Conservation (phyloP, 1,140 invertebrate genomes). For the Hirudo medicinalis region DNA sequence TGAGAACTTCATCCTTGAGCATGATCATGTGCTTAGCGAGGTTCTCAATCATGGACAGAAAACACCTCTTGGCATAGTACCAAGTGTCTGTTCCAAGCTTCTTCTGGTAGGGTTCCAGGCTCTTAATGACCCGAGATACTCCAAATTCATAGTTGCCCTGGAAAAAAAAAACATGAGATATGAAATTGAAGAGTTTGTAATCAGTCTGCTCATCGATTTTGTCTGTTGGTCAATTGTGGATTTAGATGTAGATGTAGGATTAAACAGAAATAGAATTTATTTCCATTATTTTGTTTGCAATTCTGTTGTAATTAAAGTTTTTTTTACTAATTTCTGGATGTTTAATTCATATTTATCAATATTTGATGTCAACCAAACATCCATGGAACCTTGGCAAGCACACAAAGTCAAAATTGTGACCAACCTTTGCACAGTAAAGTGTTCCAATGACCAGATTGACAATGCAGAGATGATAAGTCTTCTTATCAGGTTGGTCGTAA, state of each 20-base stretch:
- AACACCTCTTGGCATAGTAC: slow-evolving; percentile 91
- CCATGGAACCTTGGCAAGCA: too few relatives aligned
- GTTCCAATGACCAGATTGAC: slow-evolving; percentile 94
- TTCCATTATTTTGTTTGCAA: too few relatives aligned
- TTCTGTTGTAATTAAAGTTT: too few relatives aligned
- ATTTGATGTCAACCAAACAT: not conserved
- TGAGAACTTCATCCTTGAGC: slow-evolving; percentile 69
- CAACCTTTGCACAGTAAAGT: slow-evolving; percentile 21
- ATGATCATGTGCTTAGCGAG: slow-evolving; percentile 78
- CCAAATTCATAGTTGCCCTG: slow-evolving; percentile 99
- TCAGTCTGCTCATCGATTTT: too few relatives aligned
- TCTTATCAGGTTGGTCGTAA: slow-evolving; percentile 84
- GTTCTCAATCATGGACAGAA: slow-evolving; percentile 81
- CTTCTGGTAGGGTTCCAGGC: slow-evolving; percentile 84
- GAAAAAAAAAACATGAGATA: slow-evolving; percentile 42
- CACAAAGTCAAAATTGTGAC: not conserved
- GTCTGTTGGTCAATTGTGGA: too few relatives aligned
- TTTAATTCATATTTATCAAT: too few relatives aligned
- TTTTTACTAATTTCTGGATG: too few relatives aligned
- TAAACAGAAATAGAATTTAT: too few relatives aligned
- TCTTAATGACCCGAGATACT: slow-evolving; percentile 90
- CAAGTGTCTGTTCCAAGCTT: slow-evolving; percentile 91
- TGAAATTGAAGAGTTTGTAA: too few relatives aligned
- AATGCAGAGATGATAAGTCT: slow-evolving; percentile 91
- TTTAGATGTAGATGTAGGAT: too few relatives aligned